Evolutionary conservation across 2,113 vertebrate genomes (phyloP), one percentile per base, ranked within the genome.

Genomic region (Shinisaurus crocodilurus): DNA sequence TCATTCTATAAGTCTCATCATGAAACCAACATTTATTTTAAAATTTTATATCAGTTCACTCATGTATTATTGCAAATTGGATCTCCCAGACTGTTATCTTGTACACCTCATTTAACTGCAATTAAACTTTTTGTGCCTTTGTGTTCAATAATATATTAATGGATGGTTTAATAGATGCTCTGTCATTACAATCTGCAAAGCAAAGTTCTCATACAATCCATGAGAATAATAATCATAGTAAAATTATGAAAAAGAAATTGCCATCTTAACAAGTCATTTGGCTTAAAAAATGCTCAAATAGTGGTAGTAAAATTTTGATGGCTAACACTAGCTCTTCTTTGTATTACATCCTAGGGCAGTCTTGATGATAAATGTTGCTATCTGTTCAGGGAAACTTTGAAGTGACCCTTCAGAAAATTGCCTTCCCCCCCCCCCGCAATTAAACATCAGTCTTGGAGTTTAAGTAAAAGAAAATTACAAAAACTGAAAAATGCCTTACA

Each of bases 121-220:
- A 81, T 89, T 91, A 90, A 77, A 91, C 23, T 1, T 90, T 89
- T 82, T 8, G 43, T 77, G 15, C 76, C 92, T 90, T 91, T 87
- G 15, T 74, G 69, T 82, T 90, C 91, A 92, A 90, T 90, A 89
- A 94, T 91, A 70, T 85, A 93, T 76, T 88, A 93, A 57, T 29
- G 34, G 91, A 10, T 29, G 92, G 16, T 16, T 89, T 91, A 90
- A 90, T 91, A 18, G 60, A 95, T 88, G 5, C 27, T 91, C 48
- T 92, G 43, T 25, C 29, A 85, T 90, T 92, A 18, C 40, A 85
- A 60, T 48, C 34, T 91, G 16, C 43, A 89, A 89, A 60, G 88
- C 89, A 89, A 90, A 85, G 88, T 90, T 90, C 12, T 3, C 0
- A 0, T 20, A 32, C 1, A 84, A 16, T 91, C 90, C 77, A 29